These are phyloP conservation scores for Acrossocheilus fasciatus DNA, from an alignment of 2,797 vertebrate genomes.

Conservation along the genomic window DNA sequence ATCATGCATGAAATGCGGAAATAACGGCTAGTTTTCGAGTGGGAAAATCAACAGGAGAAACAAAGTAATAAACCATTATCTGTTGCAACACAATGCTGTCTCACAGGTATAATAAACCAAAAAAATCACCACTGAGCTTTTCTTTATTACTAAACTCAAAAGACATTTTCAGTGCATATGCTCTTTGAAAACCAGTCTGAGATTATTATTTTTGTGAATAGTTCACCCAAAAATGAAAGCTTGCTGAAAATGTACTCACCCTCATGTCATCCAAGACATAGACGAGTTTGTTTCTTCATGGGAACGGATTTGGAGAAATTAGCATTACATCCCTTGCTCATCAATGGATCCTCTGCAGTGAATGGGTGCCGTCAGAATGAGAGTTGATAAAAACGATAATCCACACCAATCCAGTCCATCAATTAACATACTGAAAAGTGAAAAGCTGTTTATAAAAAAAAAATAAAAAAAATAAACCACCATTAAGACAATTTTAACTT, in stretches of 20 bases:
- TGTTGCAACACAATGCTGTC: not conserved
- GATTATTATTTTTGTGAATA: not conserved
- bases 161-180: not conserved
- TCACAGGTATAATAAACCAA: not conserved
- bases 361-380: too few species aligned
- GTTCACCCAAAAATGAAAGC: not conserved
- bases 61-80: constrained; percentile 47
- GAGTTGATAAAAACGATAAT: too few species aligned
- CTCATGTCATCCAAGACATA: not conserved
- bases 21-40: constrained; percentile 35
- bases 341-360: too few species aligned
- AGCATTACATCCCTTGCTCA: not conserved
- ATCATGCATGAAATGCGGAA: constrained; percentile 33
- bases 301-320: not conserved
- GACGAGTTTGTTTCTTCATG: not conserved
- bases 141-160: not conserved
- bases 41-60: constrained; percentile 45
- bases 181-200: not conserved
- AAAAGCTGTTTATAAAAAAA: too few species aligned
- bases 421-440: too few species aligned
- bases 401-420: too few species aligned
- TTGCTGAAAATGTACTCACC: not conserved
- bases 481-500: too few species aligned
- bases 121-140: not conserved
- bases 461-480: too few species aligned